Conservation (phyloP, 2,113 vertebrate species). For the Bubo bubo region DNA sequence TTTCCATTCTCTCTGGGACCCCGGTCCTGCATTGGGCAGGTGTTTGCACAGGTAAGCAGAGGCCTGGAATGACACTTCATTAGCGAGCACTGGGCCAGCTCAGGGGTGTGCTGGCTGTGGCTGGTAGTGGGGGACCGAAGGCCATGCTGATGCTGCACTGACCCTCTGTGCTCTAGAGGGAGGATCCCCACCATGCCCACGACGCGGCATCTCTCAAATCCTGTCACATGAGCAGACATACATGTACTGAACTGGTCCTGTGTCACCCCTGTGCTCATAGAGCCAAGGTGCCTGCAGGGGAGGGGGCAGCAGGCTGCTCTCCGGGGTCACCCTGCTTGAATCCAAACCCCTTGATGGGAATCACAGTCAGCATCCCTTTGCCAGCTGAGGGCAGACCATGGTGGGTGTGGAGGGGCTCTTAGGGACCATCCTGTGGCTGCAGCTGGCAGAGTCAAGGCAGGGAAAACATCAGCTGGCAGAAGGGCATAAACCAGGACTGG, state of each 20-base stretch:
- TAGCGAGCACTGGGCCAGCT: neutral
- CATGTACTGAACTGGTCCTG: rapidly evolving
- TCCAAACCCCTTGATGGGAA: neutral
- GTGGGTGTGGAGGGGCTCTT: neutral
- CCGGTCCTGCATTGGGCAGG: conserved; percentile 87
- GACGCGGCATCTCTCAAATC: neutral
- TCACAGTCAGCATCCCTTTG: neutral
- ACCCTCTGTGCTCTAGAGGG: neutral
- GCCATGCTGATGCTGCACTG: neutral
- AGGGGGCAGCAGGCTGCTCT: neutral
- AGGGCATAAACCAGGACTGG: neutral
- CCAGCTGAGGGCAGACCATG: neutral
- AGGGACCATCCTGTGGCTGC: neutral
- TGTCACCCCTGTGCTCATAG: rapidly evolving
- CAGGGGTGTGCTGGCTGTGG: neutral
- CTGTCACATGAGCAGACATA: neutral
- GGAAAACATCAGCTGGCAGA: neutral
- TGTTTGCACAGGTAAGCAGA: conserved; percentile 86
- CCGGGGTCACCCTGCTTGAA: neutral
- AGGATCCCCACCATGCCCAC: neutral
- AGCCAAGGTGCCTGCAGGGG: neutral
- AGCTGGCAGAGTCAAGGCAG: neutral
- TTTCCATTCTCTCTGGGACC: conserved; percentile 90
- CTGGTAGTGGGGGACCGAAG: neutral
- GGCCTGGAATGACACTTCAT: rapidly evolving